Conservation (phyloP, 1,140 invertebrate genomes). For the Bathynomus jamesi region DNA sequence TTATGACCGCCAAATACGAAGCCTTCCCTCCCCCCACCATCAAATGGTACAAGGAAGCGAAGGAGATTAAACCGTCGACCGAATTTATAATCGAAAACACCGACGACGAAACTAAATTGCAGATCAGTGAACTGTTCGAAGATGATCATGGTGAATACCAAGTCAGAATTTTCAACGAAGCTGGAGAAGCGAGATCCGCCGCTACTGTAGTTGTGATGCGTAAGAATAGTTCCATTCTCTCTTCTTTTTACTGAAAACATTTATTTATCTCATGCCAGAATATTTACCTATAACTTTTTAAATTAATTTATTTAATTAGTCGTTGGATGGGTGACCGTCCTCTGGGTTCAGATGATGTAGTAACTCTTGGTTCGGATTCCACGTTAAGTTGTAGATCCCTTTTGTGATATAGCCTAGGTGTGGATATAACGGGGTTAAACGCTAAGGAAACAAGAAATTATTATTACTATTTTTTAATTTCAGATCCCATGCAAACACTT, state of each 20-base stretch:
- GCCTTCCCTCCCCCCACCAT: constrained; percentile 62
- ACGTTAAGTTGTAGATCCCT: too few relatives aligned
- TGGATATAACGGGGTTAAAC: too few relatives aligned
- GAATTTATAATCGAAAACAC: constrained; percentile 57
- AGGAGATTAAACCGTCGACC: constrained; percentile 58
- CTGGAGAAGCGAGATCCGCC: constrained; percentile 66
- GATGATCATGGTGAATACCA: constrained; percentile 78
- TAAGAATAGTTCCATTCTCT: constrained; percentile 40
- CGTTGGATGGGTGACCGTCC: too few relatives aligned
- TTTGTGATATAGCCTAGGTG: too few relatives aligned
- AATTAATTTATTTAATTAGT: not conserved
- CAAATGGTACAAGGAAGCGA: constrained; percentile 80
- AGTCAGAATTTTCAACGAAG: constrained; percentile 63
- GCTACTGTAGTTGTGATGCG: constrained; percentile 57
- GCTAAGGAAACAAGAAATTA: too few relatives aligned
- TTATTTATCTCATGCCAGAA: too few relatives aligned
- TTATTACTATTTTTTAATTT: too few relatives aligned
- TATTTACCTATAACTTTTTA: not conserved
- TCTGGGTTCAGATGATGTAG: too few relatives aligned
- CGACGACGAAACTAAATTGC: constrained; percentile 59
- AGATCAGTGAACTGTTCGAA: constrained; percentile 59
- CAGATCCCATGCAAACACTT: constrained; percentile 50
- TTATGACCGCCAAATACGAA: constrained; percentile 61
- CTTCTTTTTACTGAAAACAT: too few relatives aligned
- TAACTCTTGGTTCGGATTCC: too few relatives aligned